Evolutionary conservation across 1,140 invertebrate species (phyloP).

Genomic region (Drosophila lacertosa): DNA sequence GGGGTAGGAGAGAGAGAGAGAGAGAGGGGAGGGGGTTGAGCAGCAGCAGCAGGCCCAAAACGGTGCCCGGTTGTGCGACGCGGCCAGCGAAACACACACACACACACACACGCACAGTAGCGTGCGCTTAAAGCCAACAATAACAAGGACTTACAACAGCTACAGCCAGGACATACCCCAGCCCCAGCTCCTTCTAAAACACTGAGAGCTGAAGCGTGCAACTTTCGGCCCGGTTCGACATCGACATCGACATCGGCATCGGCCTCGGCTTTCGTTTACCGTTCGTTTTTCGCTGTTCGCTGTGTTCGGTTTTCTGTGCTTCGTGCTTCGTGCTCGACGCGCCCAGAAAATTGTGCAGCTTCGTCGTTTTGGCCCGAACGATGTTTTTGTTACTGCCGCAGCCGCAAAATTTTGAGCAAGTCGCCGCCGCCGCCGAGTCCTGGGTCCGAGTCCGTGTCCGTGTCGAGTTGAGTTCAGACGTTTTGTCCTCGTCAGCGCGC

Average conservation of each 20-base stretch:
- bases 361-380: slow-evolving; percentile 66
- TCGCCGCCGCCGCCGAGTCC: slow-evolving; percentile 28
- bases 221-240: slow-evolving; percentile 19
- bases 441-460: slow-evolving; percentile 69
- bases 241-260: not conserved
- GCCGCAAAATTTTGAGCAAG: slow-evolving; percentile 1
- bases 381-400: not conserved
- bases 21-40: slow-evolving; percentile 12
- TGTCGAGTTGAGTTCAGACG: slow-evolving; percentile 75
- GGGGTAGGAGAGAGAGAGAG: slow-evolving; percentile 26
- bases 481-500: slow-evolving; percentile 61
- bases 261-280: not conserved
- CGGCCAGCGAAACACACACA: not conserved
- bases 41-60: slow-evolving; percentile 48
- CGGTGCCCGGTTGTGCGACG: slow-evolving; percentile 60
- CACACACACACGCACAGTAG: too few relatives aligned
- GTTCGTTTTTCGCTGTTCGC: not conserved
- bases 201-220: slow-evolving; percentile 23
- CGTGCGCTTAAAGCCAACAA: slow-evolving; percentile 71
- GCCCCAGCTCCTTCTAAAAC: not conserved
- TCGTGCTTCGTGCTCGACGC: slow-evolving; percentile 50
- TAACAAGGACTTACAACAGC: slow-evolving; percentile 54
- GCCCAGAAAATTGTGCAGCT: slow-evolving; percentile 77
- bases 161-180: not conserved
- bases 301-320: slow-evolving; percentile 13